These are phyloP conservation scores for Ifrita kowaldi DNA, from an alignment of 2,113 vertebrate genomes.

Conservation along the genomic window DNA sequence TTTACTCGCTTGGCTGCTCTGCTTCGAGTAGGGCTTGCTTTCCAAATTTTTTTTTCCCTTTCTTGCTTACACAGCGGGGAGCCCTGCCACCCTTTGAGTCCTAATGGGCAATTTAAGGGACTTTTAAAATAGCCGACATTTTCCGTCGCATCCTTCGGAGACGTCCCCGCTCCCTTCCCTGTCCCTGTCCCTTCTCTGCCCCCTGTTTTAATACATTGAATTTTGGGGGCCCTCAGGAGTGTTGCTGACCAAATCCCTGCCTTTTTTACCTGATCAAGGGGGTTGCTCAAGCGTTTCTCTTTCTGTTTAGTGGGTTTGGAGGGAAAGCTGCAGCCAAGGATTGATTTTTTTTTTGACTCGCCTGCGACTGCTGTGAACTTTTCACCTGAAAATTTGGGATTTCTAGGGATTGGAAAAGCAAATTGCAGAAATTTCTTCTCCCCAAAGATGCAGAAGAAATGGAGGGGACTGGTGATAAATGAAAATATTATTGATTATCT, in stretches of 20 bases:
- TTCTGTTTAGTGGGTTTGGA: neutral
- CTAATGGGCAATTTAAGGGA: conserved; percentile 22
- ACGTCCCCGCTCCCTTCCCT: neutral
- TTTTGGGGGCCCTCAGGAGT: neutral
- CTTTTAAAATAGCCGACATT: neutral
- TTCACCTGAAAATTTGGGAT: neutral
- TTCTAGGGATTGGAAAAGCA: neutral
- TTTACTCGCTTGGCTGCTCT: conserved; percentile 16
- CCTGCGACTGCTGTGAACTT: neutral
- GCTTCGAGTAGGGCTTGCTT: neutral
- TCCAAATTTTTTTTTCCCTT: neutral
- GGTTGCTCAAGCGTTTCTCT: neutral
- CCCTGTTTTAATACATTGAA: neutral
- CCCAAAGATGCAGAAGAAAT: neutral
- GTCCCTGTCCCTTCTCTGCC: neutral
- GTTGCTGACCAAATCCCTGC: neutral
- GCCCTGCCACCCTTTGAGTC: neutral
- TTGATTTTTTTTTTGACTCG: neutral
- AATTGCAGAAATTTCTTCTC: neutral
- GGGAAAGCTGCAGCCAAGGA: neutral
- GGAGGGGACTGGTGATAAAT: neutral
- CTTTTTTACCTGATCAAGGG: neutral
- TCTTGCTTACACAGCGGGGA: neutral
- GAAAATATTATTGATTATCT: neutral
- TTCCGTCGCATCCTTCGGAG: accelerated